Percentiles rank a stretch among this genome's conserved stretches.
These are phyloP conservation scores for Reticulitermes speratus DNA, from an alignment of 1,140 invertebrate species.

Conservation along the genomic window DNA sequence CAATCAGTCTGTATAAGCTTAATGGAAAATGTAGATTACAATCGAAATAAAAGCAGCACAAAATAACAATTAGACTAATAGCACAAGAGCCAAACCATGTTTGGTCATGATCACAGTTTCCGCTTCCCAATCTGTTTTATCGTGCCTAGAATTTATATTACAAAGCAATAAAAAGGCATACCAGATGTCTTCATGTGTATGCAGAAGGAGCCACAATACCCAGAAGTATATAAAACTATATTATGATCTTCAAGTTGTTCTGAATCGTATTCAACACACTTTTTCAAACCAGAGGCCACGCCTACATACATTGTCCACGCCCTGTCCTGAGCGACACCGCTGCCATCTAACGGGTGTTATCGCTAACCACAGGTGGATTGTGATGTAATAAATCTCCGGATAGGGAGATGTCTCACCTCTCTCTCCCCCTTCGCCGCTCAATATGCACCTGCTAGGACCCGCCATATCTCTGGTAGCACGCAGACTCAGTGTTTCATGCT, in stretches of 20 bases:
- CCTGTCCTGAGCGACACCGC: conserved; percentile 5
- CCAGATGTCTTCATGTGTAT: neutral
- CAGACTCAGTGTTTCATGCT: neutral
- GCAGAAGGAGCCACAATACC: neutral
- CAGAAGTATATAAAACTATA: neutral
- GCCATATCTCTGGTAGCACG: neutral
- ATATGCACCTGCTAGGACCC: neutral
- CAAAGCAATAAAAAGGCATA: neutral
- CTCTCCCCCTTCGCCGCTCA: neutral
- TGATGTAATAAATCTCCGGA: conserved; percentile 19
- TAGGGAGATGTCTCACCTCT: neutral
- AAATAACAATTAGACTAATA: neutral
- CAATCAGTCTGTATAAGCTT: too few species aligned
- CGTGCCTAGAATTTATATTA: neutral
- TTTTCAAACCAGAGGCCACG: neutral
- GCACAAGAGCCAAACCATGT: neutral
- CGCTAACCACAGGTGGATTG: conserved; percentile 13
- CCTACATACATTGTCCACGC: neutral
- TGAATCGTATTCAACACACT: neutral
- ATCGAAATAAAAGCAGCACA: neutral
- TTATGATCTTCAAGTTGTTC: neutral
- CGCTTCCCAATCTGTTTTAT: neutral
- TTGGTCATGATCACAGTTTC: neutral
- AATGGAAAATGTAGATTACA: neutral
- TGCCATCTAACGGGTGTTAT: conserved; percentile 17